A percentile compares a stretch with the other conserved stretches of the same genome.
phyloP scores from a whole-genome alignment of 2,113 vertebrate genomes.

The Lampris megalopsis region DNA sequence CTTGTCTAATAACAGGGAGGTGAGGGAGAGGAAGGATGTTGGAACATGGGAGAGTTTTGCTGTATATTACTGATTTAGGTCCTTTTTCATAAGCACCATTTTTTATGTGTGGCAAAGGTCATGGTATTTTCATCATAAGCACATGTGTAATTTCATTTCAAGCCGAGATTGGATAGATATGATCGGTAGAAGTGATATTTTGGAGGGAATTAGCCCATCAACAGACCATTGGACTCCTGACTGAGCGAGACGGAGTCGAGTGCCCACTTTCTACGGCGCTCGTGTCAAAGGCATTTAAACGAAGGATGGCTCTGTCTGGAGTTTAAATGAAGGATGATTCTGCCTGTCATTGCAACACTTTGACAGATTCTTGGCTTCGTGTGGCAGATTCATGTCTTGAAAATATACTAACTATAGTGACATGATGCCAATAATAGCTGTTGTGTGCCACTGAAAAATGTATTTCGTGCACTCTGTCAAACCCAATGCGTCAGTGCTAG shows the following conservation, averaged over 20 bases:
- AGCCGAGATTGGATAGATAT: neutral
- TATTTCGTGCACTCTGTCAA: neutral
- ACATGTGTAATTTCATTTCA: neutral
- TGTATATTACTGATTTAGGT: neutral
- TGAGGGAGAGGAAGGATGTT: neutral
- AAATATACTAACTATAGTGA: neutral
- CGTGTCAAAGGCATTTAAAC: neutral
- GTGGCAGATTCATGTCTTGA: neutral
- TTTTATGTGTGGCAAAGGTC: too few relatives aligned
- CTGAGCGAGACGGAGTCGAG: neutral
- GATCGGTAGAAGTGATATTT: too few relatives aligned
- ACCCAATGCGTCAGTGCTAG: too few relatives aligned
- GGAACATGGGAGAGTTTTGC: neutral
- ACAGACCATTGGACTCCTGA: neutral
- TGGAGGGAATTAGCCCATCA: too few relatives aligned
- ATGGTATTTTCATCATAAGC: neutral
- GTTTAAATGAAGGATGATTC: neutral
- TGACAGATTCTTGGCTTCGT: constrained; percentile 34
- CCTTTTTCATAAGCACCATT: too few relatives aligned
- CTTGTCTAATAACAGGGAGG: neutral
- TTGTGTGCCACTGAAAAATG: neutral
- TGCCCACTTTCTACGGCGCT: too few relatives aligned
- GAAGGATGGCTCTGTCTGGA: neutral
- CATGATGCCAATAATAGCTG: neutral
- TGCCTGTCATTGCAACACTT: neutral